Evolutionary conservation across 2,797 vertebrate species (phyloP).

Genomic region (Pipistrellus pygmaeus): DNA sequence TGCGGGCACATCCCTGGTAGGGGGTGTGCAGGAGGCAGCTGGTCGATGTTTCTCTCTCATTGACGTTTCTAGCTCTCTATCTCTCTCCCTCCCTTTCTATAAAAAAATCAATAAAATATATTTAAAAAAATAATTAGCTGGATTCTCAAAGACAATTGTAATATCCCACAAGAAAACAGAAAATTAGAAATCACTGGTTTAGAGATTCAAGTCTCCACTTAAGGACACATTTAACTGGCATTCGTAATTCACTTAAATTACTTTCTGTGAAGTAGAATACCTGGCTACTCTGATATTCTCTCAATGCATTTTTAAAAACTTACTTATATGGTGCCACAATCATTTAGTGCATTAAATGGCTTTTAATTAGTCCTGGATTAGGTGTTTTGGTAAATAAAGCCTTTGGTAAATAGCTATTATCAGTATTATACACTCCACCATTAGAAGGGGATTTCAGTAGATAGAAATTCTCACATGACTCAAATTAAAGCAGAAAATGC

Average conservation of each 20-base stretch:
- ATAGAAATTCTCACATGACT: not conserved
- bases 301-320: not conserved
- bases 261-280: not conserved
- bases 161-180: not conserved
- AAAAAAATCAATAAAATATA: too few relatives aligned
- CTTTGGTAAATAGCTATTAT: not conserved
- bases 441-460: not conserved
- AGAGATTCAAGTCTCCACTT: not conserved
- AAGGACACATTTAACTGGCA: conserved; percentile 3
- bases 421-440: not conserved
- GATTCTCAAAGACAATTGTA: conserved; percentile 9
- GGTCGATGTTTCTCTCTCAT: too few relatives aligned
- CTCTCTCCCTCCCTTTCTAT: too few relatives aligned
- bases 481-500: conserved; percentile 35
- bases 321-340: not conserved
- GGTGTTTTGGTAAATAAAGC: not conserved
- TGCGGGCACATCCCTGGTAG: too few relatives aligned
- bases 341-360: not conserved
- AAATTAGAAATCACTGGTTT: not conserved
- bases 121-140: not conserved
- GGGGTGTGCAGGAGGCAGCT: too few relatives aligned
- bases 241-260: conserved; percentile 5
- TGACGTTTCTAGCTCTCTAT: too few relatives aligned
- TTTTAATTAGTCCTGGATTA: not conserved
- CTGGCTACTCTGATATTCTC: not conserved